Conservation (phyloP, 2,113 vertebrate genomes). For the Psilopogon haemacephalus region DNA sequence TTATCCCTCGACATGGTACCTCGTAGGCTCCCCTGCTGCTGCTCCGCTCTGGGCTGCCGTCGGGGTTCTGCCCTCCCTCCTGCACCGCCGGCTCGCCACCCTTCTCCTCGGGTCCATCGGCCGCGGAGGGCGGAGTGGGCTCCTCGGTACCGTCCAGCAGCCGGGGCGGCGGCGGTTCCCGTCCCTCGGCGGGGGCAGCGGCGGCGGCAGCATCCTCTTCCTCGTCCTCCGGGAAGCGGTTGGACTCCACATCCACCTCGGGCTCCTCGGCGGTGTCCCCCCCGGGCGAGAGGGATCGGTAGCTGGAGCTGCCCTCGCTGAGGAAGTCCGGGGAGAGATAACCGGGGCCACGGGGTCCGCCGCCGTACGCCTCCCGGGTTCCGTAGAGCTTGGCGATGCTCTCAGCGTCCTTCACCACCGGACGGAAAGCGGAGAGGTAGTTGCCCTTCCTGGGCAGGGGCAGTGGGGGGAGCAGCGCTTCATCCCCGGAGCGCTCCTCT, state of each 20-base stretch:
- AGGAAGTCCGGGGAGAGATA: constrained; percentile 91
- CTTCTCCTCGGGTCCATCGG: constrained; percentile 66
- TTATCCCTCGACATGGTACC: constrained; percentile 35
- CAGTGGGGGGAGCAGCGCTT: constrained; percentile 79
- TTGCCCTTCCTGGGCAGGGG: constrained; percentile 83
- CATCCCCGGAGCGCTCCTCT: constrained; percentile 84
- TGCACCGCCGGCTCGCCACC: constrained; percentile 69
- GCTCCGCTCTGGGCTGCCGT: constrained; percentile 74
- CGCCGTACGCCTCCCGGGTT: constrained; percentile 81
- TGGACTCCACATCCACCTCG: constrained; percentile 93
- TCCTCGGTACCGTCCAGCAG: constrained; percentile 64
- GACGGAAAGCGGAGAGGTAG: constrained; percentile 93
- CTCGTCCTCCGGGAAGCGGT: constrained; percentile 81
- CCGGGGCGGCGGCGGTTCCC: constrained; percentile 42
- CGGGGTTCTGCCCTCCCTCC: constrained; percentile 48
- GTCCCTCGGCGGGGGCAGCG: not conserved
- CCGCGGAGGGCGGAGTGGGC: constrained; percentile 12
- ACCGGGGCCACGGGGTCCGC: constrained; percentile 68
- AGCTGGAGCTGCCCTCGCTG: constrained; percentile 91
- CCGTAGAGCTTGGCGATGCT: constrained; percentile 94
- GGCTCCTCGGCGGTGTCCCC: constrained; percentile 88
- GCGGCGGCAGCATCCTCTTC: constrained; percentile 30
- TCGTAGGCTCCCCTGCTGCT: constrained; percentile 66
- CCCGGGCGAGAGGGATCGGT: constrained; percentile 87
- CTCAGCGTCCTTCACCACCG: constrained; percentile 91